Percentiles rank a stretch among this genome's conserved stretches.
Evolutionary conservation across 2,113 vertebrate species (phyloP).

Genomic region (Atherinomorus stipes): DNA sequence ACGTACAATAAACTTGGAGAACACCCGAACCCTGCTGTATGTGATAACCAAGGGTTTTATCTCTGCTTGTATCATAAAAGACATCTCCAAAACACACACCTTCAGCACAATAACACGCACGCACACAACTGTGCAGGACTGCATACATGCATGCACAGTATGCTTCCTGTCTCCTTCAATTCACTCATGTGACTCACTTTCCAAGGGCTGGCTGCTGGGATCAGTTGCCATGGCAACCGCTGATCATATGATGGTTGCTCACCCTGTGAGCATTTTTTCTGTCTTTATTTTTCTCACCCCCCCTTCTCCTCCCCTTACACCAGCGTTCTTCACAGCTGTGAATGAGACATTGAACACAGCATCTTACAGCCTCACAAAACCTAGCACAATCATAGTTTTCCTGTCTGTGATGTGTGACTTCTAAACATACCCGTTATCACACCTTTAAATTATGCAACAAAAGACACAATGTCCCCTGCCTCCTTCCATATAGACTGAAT

Average conservation of each 20-base stretch:
- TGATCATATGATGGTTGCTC: conserved; percentile 84
- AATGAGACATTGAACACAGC: conserved; percentile 43
- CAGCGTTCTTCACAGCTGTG: conserved; percentile 30
- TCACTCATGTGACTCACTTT: conserved; percentile 85
- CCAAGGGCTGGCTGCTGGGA: conserved; percentile 83
- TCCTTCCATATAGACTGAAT: not conserved
- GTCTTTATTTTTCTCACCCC: not conserved
- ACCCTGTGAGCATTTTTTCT: conserved; percentile 55
- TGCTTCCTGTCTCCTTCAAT: conserved; percentile 76
- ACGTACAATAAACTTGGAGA: not conserved
- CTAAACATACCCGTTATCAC: conserved; percentile 35
- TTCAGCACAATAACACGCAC: no score
- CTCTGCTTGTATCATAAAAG: conserved; percentile 33
- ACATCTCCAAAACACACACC: not conserved
- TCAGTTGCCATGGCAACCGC: conserved; percentile 84
- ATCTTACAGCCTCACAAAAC: conserved; percentile 1
- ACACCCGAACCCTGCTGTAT: not conserved
- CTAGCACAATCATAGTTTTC: not conserved
- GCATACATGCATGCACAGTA: conserved; percentile 64
- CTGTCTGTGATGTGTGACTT: conserved; percentile 18
- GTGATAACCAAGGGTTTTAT: not conserved
- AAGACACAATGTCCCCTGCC: conserved; percentile 16
- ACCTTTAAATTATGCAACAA: conserved; percentile 62
- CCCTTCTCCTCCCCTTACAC: conserved; percentile 1
- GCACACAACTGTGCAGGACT: conserved; percentile 6